Percentiles rank a stretch among this genome's conserved stretches.
Evolutionary conservation across 2,888 invertebrate species (phyloP).

Genomic region (Synanthedon andrenaeformis): DNA sequence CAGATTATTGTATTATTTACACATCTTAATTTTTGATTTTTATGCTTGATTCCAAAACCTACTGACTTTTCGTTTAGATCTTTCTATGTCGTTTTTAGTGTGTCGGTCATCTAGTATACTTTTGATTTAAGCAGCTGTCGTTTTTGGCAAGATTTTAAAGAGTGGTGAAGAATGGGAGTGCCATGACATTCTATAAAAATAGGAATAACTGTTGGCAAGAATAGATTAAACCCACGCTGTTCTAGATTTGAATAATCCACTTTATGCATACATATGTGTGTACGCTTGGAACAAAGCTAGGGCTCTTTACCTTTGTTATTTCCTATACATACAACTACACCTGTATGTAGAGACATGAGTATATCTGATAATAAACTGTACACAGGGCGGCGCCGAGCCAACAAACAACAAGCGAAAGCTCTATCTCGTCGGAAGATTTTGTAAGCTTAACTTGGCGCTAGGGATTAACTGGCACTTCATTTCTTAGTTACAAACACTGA

Average conservation of each 20-base stretch:
- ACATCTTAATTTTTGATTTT: too few species aligned
- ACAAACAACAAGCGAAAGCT: slow-evolving; percentile 26
- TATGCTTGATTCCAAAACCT: too few species aligned
- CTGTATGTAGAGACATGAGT: background rate
- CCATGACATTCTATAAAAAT: too few species aligned
- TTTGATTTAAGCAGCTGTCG: too few species aligned
- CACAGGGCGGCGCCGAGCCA: slow-evolving; percentile 22
- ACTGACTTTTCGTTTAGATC: too few species aligned
- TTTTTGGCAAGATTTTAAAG: too few species aligned
- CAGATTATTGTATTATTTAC: too few species aligned
- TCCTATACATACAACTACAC: background rate
- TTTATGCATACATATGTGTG: slow-evolving; percentile 8
- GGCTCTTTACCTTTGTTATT: background rate
- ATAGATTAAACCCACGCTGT: background rate
- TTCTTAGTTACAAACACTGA: slow-evolving; percentile 28
- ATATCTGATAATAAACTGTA: slow-evolving; percentile 7
- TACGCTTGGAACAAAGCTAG: background rate
- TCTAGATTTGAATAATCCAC: background rate
- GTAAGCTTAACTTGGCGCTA: slow-evolving; percentile 33
- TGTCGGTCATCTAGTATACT: too few species aligned
- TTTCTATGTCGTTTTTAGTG: too few species aligned
- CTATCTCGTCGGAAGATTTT: slow-evolving; percentile 36
- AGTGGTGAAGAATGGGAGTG: too few species aligned
- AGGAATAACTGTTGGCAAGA: too few species aligned
- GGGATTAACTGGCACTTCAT: slow-evolving; percentile 41